Conservation (phyloP, 2,797 vertebrate species). For the Pantherophis vulpinus region DNA sequence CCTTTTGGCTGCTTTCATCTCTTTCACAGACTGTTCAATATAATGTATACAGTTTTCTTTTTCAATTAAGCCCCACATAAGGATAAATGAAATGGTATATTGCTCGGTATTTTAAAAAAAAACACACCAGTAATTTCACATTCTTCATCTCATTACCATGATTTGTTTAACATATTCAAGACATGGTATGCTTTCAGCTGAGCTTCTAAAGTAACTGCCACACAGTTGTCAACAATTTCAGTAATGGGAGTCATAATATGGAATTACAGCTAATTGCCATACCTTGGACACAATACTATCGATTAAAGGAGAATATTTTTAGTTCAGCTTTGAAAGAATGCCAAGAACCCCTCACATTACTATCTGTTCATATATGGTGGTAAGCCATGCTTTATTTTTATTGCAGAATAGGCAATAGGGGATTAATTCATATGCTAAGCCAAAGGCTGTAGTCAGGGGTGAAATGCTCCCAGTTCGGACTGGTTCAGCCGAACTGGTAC, state of each 20-base stretch:
- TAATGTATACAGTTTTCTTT: slow-evolving; percentile 14
- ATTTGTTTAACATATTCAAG: not conserved
- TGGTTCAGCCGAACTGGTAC: no score
- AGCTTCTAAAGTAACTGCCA: slow-evolving; percentile 1
- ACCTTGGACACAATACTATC: not conserved
- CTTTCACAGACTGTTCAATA: slow-evolving; percentile 20
- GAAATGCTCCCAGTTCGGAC: no score
- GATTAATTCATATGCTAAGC: not conserved
- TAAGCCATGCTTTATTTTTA: not conserved
- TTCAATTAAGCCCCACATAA: slow-evolving; percentile 3
- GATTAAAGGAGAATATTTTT: no score
- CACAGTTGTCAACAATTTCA: not conserved
- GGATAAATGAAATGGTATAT: not conserved
- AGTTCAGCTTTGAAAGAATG: no score
- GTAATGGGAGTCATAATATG: not conserved
- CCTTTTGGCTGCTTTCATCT: slow-evolving; percentile 1
- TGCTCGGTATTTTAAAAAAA: not conserved
- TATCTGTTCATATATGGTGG: not conserved
- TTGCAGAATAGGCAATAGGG: not conserved
- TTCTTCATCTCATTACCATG: not conserved
- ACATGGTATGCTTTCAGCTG: not conserved
- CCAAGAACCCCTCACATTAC: no score
- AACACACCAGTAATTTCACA: not conserved
- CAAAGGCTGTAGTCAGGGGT: not conserved
- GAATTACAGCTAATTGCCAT: not conserved